Evolutionary conservation across 2,113 vertebrate species (phyloP), one percentile per base, ranked within the genome.

Genomic region (Lipophrys pholis): DNA sequence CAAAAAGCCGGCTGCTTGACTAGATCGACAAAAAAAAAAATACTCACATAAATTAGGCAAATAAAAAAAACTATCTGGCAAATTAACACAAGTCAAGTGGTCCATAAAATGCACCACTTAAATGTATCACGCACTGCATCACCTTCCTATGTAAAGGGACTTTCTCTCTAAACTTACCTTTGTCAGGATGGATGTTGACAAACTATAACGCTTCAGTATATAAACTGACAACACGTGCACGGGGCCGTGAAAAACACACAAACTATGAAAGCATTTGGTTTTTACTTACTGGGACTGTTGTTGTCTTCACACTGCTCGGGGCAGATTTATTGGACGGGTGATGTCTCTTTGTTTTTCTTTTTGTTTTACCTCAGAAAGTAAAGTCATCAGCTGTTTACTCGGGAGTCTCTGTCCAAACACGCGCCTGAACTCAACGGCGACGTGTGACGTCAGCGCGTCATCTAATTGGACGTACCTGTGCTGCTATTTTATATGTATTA

Each of bases 321-420:
- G 15, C 21, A 36, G 21, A 5, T 41, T 43, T 3, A 12, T 39
- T 12, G 8, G 14, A 45, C 53, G 14, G 21, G 4, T 30, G 21
- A 30, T 48, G 7, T 48, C 6, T 39, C 21, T n/a, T 11, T 8
- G 10, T 0, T 0, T 0, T n/a, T 10, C n/a, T 41, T 6, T 0
- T n/a, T 7, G 1, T 21, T 30, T 17, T 42, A 42, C 36, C 15
- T 11, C 2, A 15, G 7, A 0, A 36, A 6, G 30, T 15, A 7
- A 71, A 67, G 35, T 3, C 0, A 73, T 71, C 80, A 76, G 71
- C 63, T 64, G 74, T 70, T 69, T 48, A 21, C 74, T 41, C 21
- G 0, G 0, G 49, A 38, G 8, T n/a, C 9, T 62, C 36, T 11
- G 39, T 6, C 35, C 62, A 72, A 50, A 76, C 40, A 74, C 60